Evolutionary conservation across 2,797 vertebrate genomes (phyloP), one percentile per base, ranked within the genome.

Genomic region (Catamblyrhynchus diadema): DNA sequence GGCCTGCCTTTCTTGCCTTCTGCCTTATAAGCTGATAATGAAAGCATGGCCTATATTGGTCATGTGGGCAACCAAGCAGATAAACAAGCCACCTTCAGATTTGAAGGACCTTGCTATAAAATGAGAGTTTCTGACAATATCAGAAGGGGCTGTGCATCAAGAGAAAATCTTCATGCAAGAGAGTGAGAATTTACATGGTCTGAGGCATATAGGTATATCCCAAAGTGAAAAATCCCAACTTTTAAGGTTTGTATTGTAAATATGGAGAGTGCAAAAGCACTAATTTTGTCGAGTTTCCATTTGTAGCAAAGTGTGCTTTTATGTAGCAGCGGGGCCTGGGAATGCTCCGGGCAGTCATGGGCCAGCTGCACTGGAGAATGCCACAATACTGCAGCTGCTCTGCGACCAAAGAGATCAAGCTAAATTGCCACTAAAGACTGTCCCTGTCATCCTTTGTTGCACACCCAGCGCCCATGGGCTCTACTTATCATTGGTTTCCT

Each of bases 401-500:
- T 77, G 70, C 3, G 37, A 88, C 70, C 62, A 27, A 65, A 81
- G 56, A 81, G 59, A 95, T 62, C 75, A 72, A 64, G 59, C 18
- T 79, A 66, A 86, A 83, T 57, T 73, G 90, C 20, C 82, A 30
- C 57, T 88, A 73, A 87, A 57, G 69, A 33, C 61, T 41, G n/a
- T 88, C 74, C 23, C 78, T 94, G 74, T 91, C 72, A 83, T 45
- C 80, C 66, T 88, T 79, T 70, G 87, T 45, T 45, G 65, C 90
- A 80, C 54, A 82, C 53, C 35, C 74, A 35, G 72, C 20, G 86
- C 73, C 51, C 86, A 57, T 23, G 44, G 51, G 86, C 60, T 94
- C 80, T 70, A 77, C 90, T 93, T 89, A 83, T 73, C 88, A 88
- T 35, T 71, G 87, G 53, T 53, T 94, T 93, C 60, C 79, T 69